Evolutionary conservation across 2,797 vertebrate genomes (phyloP), one percentile per base, ranked within the genome.

Genomic region (Coreius guichenoti): DNA sequence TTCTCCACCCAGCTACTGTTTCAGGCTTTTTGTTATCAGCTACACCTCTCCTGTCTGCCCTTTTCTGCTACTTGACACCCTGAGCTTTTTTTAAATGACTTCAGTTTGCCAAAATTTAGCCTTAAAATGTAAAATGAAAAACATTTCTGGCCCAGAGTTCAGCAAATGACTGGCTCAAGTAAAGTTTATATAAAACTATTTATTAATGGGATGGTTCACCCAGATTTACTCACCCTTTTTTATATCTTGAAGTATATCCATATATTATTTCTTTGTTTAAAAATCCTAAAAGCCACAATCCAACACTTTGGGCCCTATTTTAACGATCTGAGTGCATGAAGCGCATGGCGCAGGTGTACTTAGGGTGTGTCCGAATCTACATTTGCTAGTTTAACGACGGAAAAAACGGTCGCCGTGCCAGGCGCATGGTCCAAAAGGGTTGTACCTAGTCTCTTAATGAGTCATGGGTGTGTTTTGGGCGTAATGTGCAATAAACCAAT

Each of bases 11-110:
- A 21, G 36, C 16, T 58, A 19, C 33, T 58, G 33, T 72, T 82
- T 82, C 68, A 72, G 49, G 14, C 67, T 58, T 82, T 43, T 82
- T 82, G n/a, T 72, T 80, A 19, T 65, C 58, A 21, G 3, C 58
- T 21, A 79, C 16, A 45, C 39, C 29, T 80, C 77, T 79, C n/a
- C 8, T 4, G 13, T 39, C 77, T 80, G n/a, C 17, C 16, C 26
- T 36, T n/a, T 56, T 36, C 49, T 70, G 23, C 67, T 70, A n/a
- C 14, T 68, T 80, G 29, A 69, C 49, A 70, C 43, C 26, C 36
- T 63, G n/a, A 79, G 36, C 11, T 68, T 36, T 14, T n/a, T 1
- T 17, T 5, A n/a, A 81, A 56, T 70, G 5, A 39, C 29, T 56
- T 51, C 21, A 39, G 45, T 26, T 8, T 56, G 31, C 31, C 0